Evolutionary conservation across 1,140 invertebrate species (phyloP).

Genomic region (Drosophila chauvacae): DNA sequence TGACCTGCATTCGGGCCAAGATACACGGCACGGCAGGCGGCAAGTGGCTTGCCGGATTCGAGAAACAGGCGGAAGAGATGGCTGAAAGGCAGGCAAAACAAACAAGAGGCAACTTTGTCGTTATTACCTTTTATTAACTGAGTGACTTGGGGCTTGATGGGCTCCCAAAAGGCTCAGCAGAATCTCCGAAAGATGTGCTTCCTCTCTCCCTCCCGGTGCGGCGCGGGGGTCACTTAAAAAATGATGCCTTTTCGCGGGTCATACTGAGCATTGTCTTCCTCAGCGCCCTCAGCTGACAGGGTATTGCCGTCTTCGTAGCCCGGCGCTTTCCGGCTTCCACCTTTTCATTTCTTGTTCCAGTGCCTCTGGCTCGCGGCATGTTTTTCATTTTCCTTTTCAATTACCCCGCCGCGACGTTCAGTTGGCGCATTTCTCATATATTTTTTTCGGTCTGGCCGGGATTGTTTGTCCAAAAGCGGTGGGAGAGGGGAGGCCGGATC

Average conservation of each 20-base stretch:
- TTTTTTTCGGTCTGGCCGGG: constrained; percentile 45
- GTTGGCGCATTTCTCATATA: constrained; percentile 76
- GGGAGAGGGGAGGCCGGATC: not conserved
- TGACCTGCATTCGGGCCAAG: constrained; percentile 67
- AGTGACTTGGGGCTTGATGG: constrained; percentile 17
- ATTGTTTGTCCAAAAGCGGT: constrained; percentile 64
- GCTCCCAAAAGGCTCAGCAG: constrained; percentile 11
- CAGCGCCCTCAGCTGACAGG: not conserved
- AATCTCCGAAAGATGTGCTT: not conserved
- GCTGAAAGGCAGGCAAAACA: constrained; percentile 47
- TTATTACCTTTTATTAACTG: constrained; percentile 53
- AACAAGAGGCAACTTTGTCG: constrained; percentile 52
- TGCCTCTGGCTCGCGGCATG: constrained; percentile 61
- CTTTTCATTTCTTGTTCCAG: constrained; percentile 56
- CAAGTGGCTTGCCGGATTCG: constrained; percentile 24
- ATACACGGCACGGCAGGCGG: constrained; percentile 41
- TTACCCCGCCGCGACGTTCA: constrained; percentile 66
- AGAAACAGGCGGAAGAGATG: constrained; percentile 30
- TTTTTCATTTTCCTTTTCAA: constrained; percentile 81
- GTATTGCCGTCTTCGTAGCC: constrained; percentile 13
- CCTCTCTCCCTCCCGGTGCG: not conserved
- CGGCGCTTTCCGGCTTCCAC: constrained; percentile 5
- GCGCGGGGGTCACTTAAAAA: constrained; percentile 9
- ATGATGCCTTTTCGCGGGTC: constrained; percentile 1
- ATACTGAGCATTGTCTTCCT: constrained; percentile 2